Evolutionary conservation across 2,113 vertebrate genomes (phyloP), one percentile per base, ranked within the genome.

Genomic region (Pangasianodon gigas): DNA sequence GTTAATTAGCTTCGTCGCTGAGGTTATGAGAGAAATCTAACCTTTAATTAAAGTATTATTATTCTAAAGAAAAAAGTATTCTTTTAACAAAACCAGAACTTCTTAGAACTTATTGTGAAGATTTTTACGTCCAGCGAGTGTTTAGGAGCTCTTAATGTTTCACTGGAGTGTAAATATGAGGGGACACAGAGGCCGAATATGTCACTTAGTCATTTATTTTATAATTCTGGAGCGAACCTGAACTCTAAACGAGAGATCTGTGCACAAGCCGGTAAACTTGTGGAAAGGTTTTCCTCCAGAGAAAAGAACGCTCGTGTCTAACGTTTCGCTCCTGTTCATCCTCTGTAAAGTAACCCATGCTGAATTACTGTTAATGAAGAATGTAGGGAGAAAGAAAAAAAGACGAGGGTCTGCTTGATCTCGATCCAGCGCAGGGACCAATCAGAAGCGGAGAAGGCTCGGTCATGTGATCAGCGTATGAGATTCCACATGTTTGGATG

Each of bases 401-500:
- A n/a, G 11, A 6, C 21, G 1, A 6, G 21, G 82, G 32, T 41
- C 82, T 60, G 56, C 54, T 41, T 84, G 82, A 60, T 80, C 74
- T 80, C 21, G 60, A 69, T 60, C 67, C 88, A 89, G 82, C 21
- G 77, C 75, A 9, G 26, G 77, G 46, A 82, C 82, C 87, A 88
- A 88, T 81, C 58, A 67, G 84, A 48, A 32, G 85, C 90, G 85
- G 41, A 88, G 94, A 92, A 92, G 94, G 92, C 71, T 92, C 91
- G 95, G 96, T 97, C 97, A 97, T 97, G 97, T 97, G 97, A 97
- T 96, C 96, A 95, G 93, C 89, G 87, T 94, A 96, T 96, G 96
- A 97, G 97, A 97, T 96, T 97, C 97, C 97, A 96, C 94, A 94
- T 96, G 96, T 96, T 96, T 95, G 95, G 94, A 96, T 97, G 97